Evolutionary conservation across 2,113 vertebrate species (phyloP).

Genomic region (Macroglossus sobrinus): DNA sequence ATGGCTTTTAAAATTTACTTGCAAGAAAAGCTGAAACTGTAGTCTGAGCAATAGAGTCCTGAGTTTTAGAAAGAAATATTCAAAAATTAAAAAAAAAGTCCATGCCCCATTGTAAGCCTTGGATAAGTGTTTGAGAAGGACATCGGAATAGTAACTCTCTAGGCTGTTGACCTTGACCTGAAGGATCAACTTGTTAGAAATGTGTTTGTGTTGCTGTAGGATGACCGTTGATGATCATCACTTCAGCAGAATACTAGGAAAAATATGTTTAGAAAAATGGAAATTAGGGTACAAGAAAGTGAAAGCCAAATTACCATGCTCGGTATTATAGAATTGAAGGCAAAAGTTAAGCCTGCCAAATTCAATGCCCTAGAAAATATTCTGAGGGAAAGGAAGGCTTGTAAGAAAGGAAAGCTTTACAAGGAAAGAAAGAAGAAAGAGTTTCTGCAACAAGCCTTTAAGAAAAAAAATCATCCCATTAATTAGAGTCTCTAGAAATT

Average conservation of each 20-base stretch:
- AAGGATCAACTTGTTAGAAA: not conserved
- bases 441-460: not conserved
- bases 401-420: not conserved
- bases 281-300: not conserved
- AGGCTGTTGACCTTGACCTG: not conserved
- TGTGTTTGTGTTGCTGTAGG: not conserved
- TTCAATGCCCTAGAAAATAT: not conserved
- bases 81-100: not conserved
- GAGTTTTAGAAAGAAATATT: not conserved
- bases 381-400: not conserved
- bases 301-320: not conserved
- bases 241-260: not conserved
- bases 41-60: not conserved
- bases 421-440: not conserved
- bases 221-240: not conserved
- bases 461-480: not conserved
- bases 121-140: not conserved
- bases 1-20: not conserved
- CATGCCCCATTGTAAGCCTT: not conserved
- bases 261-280: constrained; percentile 7
- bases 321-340: not conserved
- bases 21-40: not conserved
- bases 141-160: not conserved
- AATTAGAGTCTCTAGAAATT: not conserved
- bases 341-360: not conserved